Percentiles rank a stretch among this genome's conserved stretches.
phyloP scores from a whole-genome alignment of 2,888 invertebrate species.

The Dasysyrphus albostriatus region DNA sequence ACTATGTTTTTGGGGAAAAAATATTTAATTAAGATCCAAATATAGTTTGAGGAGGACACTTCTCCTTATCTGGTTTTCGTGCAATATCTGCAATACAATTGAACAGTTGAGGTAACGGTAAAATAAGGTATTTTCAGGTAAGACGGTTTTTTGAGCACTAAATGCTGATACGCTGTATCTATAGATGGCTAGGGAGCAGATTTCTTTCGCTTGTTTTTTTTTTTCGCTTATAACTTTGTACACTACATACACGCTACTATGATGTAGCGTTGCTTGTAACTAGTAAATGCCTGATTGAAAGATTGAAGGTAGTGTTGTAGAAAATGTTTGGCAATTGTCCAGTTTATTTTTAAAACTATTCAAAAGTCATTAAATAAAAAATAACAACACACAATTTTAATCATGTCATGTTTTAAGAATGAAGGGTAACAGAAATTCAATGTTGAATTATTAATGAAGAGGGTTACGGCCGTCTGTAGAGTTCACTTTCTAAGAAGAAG shows the following conservation, averaged over 20 bases:
- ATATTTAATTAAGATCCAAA: slow-evolving; percentile 23
- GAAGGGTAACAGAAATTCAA: too few relatives aligned
- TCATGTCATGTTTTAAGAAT: neutral
- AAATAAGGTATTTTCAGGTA: slow-evolving; percentile 39
- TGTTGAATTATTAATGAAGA: too few relatives aligned
- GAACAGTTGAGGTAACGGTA: slow-evolving; percentile 54
- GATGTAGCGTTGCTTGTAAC: neutral
- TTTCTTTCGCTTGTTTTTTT: neutral
- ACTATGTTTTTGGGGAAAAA: slow-evolving; percentile 8
- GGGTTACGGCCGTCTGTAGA: too few relatives aligned
- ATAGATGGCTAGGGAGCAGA: slow-evolving; percentile 11
- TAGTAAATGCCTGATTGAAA: neutral
- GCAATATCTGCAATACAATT: slow-evolving; percentile 66
- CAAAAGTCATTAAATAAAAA: slow-evolving; percentile 7
- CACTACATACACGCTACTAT: neutral
- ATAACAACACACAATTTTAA: neutral
- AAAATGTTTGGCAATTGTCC: neutral
- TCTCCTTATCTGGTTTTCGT: slow-evolving; percentile 70
- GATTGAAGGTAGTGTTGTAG: neutral
- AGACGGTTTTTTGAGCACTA: slow-evolving; percentile 34
- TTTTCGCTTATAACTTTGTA: neutral
- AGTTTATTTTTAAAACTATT: slow-evolving; percentile 20
- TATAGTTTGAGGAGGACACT: slow-evolving; percentile 57
- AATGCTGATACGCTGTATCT: slow-evolving; percentile 4
- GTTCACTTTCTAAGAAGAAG: too few relatives aligned